Evolutionary conservation across 2,113 vertebrate species (phyloP).

Genomic region (Malurus elegans): DNA sequence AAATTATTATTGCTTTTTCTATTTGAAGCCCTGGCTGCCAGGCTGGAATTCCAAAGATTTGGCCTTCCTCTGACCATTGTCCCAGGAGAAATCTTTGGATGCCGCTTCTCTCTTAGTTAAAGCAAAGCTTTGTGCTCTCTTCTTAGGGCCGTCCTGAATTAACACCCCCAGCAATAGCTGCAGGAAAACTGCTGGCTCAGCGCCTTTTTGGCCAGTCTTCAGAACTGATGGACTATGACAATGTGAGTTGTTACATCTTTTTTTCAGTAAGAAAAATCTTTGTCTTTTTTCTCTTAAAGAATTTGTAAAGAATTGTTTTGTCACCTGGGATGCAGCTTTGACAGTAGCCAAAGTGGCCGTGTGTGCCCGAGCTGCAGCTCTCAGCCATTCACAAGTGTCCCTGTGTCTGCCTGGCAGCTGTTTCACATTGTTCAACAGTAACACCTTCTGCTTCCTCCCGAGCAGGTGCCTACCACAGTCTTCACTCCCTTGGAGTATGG

Average conservation of each 20-base stretch:
- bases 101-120: background rate
- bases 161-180: constrained; percentile 89
- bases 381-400: background rate
- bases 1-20: background rate
- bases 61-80: background rate
- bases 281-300: background rate
- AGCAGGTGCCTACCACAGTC: constrained; percentile 90
- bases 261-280: background rate
- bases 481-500: constrained; percentile 94
- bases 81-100: background rate
- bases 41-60: constrained; percentile 28
- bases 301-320: background rate
- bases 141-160: constrained; percentile 89
- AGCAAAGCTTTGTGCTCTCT: background rate
- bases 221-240: constrained; percentile 90
- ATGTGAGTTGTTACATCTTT: constrained; percentile 74
- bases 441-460: background rate
- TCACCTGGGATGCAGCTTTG: background rate
- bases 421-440: background rate
- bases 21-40: background rate
- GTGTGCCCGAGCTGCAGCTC: background rate
- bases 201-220: constrained; percentile 77
- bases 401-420: background rate
- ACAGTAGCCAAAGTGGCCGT: background rate
- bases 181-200: constrained; percentile 87